A percentile compares a stretch with the other conserved stretches of the same genome.
Evolutionary conservation across 2,888 invertebrate species (phyloP).

Genomic region (Cosmia trapezina): DNA sequence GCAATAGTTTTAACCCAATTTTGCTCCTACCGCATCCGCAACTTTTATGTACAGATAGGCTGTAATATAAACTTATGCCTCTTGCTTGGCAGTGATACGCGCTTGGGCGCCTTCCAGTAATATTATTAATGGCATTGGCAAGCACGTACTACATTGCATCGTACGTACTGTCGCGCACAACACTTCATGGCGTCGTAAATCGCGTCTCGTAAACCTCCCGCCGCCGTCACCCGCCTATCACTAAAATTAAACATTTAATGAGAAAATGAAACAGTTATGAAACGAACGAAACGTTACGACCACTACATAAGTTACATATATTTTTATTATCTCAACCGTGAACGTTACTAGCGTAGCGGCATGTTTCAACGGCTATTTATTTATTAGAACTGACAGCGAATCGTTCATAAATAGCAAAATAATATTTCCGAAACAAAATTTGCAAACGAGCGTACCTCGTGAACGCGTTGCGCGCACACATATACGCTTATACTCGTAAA

Average conservation of each 20-base stretch:
- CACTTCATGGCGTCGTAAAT: constrained; percentile 80
- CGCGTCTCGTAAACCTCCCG: constrained; percentile 72
- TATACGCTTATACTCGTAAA: constrained; percentile 49
- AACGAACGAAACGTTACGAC: constrained; percentile 71
- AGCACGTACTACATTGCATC: constrained; percentile 63
- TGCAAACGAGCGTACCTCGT: constrained; percentile 72
- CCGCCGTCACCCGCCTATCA: constrained; percentile 72
- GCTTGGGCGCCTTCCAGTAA: constrained; percentile 73
- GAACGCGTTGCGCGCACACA: constrained; percentile 66
- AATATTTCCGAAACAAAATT: constrained; percentile 75
- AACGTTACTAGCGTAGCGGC: constrained; percentile 65
- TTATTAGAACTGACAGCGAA: constrained; percentile 81
- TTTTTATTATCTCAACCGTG: constrained; percentile 78
- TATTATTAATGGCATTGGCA: constrained; percentile 74
- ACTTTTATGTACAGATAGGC: constrained; percentile 34
- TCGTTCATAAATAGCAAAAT: constrained; percentile 78
- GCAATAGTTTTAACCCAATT: constrained; percentile 11
- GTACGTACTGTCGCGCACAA: constrained; percentile 72
- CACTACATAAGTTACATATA: constrained; percentile 76
- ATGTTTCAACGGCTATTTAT: constrained; percentile 74
- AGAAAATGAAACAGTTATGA: constrained; percentile 80
- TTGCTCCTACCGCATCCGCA: neutral
- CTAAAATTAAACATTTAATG: constrained; percentile 85
- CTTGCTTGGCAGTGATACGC: constrained; percentile 68
- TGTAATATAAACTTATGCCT: constrained; percentile 64